Base-by-base conservation (phyloP, 64 coral and sea anemone species). In the Catalaphyllia jardinei region DNA sequence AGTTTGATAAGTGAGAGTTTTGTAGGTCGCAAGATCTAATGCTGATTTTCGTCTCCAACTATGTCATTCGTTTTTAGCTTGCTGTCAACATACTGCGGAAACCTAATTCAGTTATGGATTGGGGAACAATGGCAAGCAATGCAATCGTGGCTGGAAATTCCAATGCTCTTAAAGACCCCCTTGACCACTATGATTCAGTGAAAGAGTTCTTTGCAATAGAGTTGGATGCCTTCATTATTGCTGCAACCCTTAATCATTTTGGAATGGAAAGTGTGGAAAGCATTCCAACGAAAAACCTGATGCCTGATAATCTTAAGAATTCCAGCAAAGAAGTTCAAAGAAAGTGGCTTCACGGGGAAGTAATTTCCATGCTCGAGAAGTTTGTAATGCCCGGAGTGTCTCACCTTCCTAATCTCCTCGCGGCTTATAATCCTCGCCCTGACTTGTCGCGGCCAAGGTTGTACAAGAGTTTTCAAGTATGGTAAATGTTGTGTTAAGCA, bases 201-300 rank as follows among this genome's bases (percentile, higher is more conserved):
- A 89, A 83, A 89, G 87, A 94, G 54, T 94, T 94, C 51, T 78
- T 94, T 42, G 29, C 31, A 20, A 92, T 74, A 28, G 71, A 92
- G 69, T 69, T 75, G 38, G 90, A 86, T 86, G 90, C 90, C 13
- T 86, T 86, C 27, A 51, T 92, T 25, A 62, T 92, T 63, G 74
- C 90, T 42, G 90, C 90, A 28, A 65, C 82, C 52, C 61, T 78
- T 57, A 57, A 67, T 2, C 62, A 92, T 31, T 86, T 92, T 92
- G 90, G 82, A 42, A 86, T 92, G 52, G 46, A 77, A 63, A 50
- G 7, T 3, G 25, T 25, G 7, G 86, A 88, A 1, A 17, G 20
- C 52, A n/a, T n/a, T n/a, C n/a, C n/a, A n/a, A n/a, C n/a, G n/a
- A n/a, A n/a, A n/a, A 76, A 1, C 18, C 52, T 39, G 0, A 60